A percentile compares a stretch with the other conserved stretches of the same genome.
Conservation (phyloP, 2,113 vertebrate species). For the Acrocephalus kingi region DNA sequence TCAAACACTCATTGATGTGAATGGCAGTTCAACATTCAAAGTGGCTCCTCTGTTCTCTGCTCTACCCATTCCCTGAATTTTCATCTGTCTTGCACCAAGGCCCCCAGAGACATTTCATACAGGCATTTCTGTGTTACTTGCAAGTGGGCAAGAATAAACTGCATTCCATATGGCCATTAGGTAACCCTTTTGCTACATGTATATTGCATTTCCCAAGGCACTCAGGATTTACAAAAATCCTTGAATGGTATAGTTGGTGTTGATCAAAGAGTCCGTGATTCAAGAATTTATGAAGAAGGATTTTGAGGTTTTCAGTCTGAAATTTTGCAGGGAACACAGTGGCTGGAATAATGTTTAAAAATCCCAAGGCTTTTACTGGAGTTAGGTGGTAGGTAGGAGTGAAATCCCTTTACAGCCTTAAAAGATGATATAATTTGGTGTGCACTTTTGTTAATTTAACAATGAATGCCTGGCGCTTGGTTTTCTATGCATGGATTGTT, state of each 20-base stretch:
- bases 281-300: conserved; percentile 54
- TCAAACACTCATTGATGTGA: not conserved
- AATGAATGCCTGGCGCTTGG: not conserved
- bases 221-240: conserved; percentile 46
- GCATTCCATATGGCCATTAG: conserved; percentile 57
- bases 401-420: conserved; percentile 7
- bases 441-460: conserved; percentile 10
- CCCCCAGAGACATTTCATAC: not conserved
- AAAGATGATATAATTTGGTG: not conserved
- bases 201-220: conserved; percentile 36
- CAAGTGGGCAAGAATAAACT: conserved; percentile 43
- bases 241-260: not conserved
- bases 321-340: conserved; percentile 15
- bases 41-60: not conserved
- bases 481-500: not conserved
- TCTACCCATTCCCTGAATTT: conserved; percentile 37
- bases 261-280: conserved; percentile 19
- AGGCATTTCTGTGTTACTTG: conserved; percentile 36
- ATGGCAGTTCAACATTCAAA: not conserved
- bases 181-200: conserved; percentile 28
- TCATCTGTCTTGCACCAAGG: not conserved
- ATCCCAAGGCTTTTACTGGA: conserved; percentile 19
- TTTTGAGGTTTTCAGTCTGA: conserved; percentile 51
- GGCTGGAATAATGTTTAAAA: conserved; percentile 8
- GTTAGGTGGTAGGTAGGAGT: not conserved